Evolutionary conservation across 1,140 invertebrate genomes (phyloP).

Genomic region (Drosophila subpulchrella): DNA sequence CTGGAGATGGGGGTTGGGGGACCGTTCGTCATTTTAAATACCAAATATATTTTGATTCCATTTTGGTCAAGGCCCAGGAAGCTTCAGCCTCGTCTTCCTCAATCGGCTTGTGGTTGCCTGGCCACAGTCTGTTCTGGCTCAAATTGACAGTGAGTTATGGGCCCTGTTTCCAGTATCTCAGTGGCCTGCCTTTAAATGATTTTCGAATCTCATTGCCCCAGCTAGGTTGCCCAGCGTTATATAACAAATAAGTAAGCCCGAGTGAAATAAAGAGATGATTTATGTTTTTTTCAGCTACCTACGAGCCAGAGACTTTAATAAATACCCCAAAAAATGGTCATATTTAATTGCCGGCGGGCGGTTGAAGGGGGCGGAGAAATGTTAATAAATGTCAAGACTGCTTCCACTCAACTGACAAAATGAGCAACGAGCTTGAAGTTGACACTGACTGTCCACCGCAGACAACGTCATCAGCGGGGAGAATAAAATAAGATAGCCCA

Average conservation of each 20-base stretch:
- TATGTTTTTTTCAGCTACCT: slow-evolving; percentile 63
- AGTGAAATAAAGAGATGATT: slow-evolving; percentile 58
- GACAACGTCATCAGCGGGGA: slow-evolving; percentile 36
- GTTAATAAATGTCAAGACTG: slow-evolving; percentile 80
- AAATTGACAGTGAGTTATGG: slow-evolving; percentile 81
- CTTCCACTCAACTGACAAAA: slow-evolving; percentile 72
- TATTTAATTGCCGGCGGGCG: slow-evolving; percentile 63
- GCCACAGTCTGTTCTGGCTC: slow-evolving; percentile 38
- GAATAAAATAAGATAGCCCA: slow-evolving; percentile 11
- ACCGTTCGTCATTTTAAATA: slow-evolving; percentile 63
- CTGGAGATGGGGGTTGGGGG: slow-evolving; percentile 5
- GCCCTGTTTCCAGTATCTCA: background rate
- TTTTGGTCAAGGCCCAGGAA: slow-evolving; percentile 52
- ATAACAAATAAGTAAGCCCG: slow-evolving; percentile 7
- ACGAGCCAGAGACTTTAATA: slow-evolving; percentile 46
- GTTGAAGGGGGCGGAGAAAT: slow-evolving; percentile 34
- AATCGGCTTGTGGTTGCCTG: slow-evolving; percentile 55
- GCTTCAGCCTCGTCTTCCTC: slow-evolving; percentile 61
- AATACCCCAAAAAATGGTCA: slow-evolving; percentile 52
- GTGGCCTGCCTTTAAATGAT: slow-evolving; percentile 35
- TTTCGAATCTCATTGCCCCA: slow-evolving; percentile 30
- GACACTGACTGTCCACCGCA: slow-evolving; percentile 47
- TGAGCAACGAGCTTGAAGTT: slow-evolving; percentile 61
- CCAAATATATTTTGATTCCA: slow-evolving; percentile 55
- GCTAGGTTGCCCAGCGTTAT: slow-evolving; percentile 18